A percentile compares a stretch with the other conserved stretches of the same genome.
phyloP scores from a whole-genome alignment of 2,888 invertebrate genomes.

The Agriopis aurantiaria region DNA sequence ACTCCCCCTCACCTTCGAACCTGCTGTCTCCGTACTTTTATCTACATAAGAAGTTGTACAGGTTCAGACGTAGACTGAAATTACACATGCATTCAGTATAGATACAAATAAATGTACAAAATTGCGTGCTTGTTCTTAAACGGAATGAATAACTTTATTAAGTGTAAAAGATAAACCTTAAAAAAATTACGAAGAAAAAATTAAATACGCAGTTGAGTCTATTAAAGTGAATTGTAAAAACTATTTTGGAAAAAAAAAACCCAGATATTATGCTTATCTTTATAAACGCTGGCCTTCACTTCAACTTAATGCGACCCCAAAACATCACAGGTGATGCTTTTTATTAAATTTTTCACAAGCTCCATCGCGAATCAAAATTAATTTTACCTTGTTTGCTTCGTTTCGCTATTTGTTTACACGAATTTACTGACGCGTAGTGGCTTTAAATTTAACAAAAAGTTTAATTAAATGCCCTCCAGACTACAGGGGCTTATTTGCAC shows the following conservation, averaged over 20 bases:
- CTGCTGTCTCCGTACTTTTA: conserved; percentile 48
- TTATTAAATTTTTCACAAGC: conserved; percentile 71
- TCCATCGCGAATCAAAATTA: conserved; percentile 64
- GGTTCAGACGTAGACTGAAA: conserved; percentile 45
- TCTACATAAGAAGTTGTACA: conserved; percentile 58
- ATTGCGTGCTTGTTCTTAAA: not conserved
- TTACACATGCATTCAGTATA: conserved; percentile 29
- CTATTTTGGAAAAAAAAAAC: not conserved
- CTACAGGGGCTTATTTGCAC: conserved; percentile 37
- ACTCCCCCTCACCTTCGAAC: conserved; percentile 64
- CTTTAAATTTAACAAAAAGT: conserved; percentile 55
- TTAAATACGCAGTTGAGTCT: not conserved
- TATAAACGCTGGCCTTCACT: conserved; percentile 1
- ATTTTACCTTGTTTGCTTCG: conserved; percentile 62
- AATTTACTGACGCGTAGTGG: conserved; percentile 49
- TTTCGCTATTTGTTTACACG: conserved; percentile 43
- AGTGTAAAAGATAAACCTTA: too few relatives aligned
- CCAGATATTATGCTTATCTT: not conserved
- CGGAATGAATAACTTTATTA: not conserved
- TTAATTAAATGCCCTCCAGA: conserved; percentile 52
- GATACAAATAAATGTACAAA: not conserved
- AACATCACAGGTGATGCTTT: conserved; percentile 76
- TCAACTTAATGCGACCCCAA: conserved; percentile 46
- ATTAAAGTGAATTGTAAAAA: not conserved
- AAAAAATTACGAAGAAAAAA: too few relatives aligned